Evolutionary conservation across 1,140 invertebrate genomes (phyloP), one percentile per base, ranked within the genome.

Genomic region (Andrena cerasifolii): DNA sequence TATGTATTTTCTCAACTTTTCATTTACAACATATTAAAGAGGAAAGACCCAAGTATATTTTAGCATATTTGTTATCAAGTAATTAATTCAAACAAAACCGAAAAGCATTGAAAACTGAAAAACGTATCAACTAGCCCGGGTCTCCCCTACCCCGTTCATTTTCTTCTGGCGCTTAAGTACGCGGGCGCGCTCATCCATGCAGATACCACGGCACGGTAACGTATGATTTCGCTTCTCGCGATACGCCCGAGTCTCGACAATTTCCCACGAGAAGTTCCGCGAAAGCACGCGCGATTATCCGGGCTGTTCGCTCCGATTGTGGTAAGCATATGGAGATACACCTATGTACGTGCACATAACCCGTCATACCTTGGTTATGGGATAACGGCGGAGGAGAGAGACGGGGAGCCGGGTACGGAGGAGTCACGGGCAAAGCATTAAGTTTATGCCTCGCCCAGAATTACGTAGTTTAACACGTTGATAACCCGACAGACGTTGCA

Each of bases 391-490:
- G 49, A 24, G 54, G 18, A 51, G 36, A 43, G 80, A 33, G 31
- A n/a, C 24, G 16, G 3, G 14, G 21, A 1, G 71, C n/a, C n/a
- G n/a, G n/a, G n/a, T n/a, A 53, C 14, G 54, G 1, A 12, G 5
- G 36, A 16, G 33, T 31, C 49, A 18, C 7, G 49, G 12, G 3
- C 16, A 14, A 28, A 24, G 66, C 86, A 84, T 86, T 86, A 80
- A 83, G 82, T 88, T 88, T 87, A 88, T 79, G 80, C 65, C 24
- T 62, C 36, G 40, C 47, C 47, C 61, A 79, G 65, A 86, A 88
- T 87, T 89, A 84, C 77, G 61, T 82, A 85, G 86, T 86, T 89
- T 79, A 86, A 83, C 86, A 80, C 78, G 78, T 82, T 87, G 85
- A 88, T 87, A 88, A 87, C 74, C 78, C n/a, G 33, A 36, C 45